These are phyloP conservation scores for Shinisaurus crocodilurus DNA, from an alignment of 2,113 vertebrate genomes.

Conservation along the genomic window DNA sequence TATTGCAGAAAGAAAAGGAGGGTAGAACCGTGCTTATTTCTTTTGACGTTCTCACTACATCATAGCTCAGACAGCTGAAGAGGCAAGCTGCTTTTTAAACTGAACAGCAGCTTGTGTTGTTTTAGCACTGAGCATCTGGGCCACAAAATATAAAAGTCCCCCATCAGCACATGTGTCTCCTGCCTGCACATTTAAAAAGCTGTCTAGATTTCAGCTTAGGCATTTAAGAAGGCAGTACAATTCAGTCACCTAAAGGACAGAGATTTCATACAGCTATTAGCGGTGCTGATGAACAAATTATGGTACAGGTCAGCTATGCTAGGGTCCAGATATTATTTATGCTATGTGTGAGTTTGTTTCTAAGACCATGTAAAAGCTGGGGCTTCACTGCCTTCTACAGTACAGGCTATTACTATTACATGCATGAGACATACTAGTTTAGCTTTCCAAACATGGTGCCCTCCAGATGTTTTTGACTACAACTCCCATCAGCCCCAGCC, in stretches of 20 bases:
- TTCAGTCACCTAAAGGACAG: not conserved
- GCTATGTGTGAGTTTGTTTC: not conserved
- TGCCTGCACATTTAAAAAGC: not conserved
- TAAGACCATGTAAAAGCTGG: not conserved
- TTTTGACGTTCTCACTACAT: not conserved
- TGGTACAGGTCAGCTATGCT: not conserved
- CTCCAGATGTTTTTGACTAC: no score
- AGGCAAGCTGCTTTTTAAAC: not conserved
- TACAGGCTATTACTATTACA: not conserved
- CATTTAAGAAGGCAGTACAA: not conserved
- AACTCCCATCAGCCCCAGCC: no score
- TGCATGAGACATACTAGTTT: not conserved
- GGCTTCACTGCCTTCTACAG: not conserved
- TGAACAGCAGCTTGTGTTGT: not conserved
- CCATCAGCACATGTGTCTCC: not conserved
- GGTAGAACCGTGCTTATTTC: not conserved
- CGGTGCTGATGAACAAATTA: not conserved
- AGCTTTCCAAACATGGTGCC: no score
- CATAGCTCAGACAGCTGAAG: not conserved
- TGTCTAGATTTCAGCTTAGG: not conserved
- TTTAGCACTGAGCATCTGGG: not conserved
- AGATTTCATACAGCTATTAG: not conserved
- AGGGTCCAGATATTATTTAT: not conserved
- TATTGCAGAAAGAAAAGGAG: no score
- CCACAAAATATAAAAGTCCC: not conserved